Evolutionary conservation across 30 jellyfish, hydroid and myxozoan species (phyloP).

Genomic region (Chrysaora quinquecirrha): DNA sequence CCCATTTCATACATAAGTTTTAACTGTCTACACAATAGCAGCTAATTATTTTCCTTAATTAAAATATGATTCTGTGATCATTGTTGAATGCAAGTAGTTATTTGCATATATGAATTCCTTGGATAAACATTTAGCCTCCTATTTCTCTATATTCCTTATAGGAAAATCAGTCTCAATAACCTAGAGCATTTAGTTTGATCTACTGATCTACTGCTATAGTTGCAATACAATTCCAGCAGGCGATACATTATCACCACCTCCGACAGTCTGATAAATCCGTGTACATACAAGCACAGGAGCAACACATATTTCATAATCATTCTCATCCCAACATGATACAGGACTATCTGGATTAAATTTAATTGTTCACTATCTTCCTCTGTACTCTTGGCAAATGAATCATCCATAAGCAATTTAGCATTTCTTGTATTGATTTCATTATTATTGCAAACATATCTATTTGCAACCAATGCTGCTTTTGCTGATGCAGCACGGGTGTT

Average conservation of each 20-base stretch:
- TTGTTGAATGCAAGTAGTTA: no score
- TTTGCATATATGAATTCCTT: no score
- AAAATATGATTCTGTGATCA: no score
- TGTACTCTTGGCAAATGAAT: slow-evolving; percentile 77
- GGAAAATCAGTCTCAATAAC: no score
- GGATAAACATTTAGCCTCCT: no score
- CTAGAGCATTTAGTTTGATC: no score
- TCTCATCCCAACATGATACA: slow-evolving; percentile 95
- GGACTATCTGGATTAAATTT: slow-evolving; percentile 74
- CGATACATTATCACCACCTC: slow-evolving; percentile 95
- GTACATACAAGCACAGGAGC: slow-evolving; percentile 98
- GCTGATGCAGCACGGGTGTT: slow-evolving; percentile 76
- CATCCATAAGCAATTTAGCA: slow-evolving; percentile 90
- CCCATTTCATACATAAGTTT: no score
- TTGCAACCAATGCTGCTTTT: slow-evolving; percentile 90
- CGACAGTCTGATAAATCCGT: slow-evolving; percentile 85
- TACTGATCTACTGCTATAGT: slow-evolving; percentile 25
- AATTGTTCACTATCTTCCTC: slow-evolving; percentile 47
- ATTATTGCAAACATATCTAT: slow-evolving; percentile 79
- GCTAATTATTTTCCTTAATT: no score
- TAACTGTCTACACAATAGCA: no score
- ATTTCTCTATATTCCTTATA: no score
- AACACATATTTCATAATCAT: slow-evolving; percentile 83
- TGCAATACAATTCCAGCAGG: slow-evolving; percentile 87
- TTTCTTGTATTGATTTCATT: slow-evolving; percentile 61